These are phyloP conservation scores for Drosophila kambysellisi DNA, from an alignment of 2,888 invertebrate species.

Conservation along the genomic window DNA sequence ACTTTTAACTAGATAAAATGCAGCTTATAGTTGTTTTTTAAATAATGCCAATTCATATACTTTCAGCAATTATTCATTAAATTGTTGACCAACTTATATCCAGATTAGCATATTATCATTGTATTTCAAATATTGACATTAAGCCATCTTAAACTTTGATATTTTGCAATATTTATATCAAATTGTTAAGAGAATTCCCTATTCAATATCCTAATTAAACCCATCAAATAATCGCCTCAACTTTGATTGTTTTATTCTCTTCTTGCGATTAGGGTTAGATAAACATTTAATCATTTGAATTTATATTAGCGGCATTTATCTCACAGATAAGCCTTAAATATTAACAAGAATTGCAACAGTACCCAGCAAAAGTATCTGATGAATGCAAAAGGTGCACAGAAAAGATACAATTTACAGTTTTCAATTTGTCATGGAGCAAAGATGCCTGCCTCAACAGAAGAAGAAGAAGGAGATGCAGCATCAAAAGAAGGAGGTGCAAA, in stretches of 20 bases:
- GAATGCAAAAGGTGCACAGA: slow-evolving; percentile 25
- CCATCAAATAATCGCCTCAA: not conserved
- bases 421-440: slow-evolving; percentile 32
- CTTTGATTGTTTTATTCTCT: slow-evolving; percentile 13
- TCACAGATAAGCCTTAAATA: slow-evolving; percentile 30
- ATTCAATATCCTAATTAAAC: not conserved
- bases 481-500: slow-evolving; percentile 9
- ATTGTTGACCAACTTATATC: too few relatives aligned
- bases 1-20: not conserved
- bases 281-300: slow-evolving; percentile 12
- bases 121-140: too few relatives aligned
- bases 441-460: slow-evolving; percentile 53
- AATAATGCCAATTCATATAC: too few relatives aligned
- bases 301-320: slow-evolving; percentile 16
- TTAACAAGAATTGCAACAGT: slow-evolving; percentile 15
- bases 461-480: not conserved
- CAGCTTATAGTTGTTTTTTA: not conserved
- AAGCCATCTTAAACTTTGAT: too few relatives aligned
- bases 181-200: not conserved
- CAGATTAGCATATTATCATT: too few relatives aligned
- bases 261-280: not conserved
- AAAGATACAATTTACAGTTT: slow-evolving; percentile 41
- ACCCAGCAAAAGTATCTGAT: slow-evolving; percentile 56
- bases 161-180: not conserved
- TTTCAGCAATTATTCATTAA: too few relatives aligned